A percentile compares a stretch with the other conserved stretches of the same genome.
Evolutionary conservation across 2,888 invertebrate genomes (phyloP).

Genomic region (Latrodectus elegans): DNA sequence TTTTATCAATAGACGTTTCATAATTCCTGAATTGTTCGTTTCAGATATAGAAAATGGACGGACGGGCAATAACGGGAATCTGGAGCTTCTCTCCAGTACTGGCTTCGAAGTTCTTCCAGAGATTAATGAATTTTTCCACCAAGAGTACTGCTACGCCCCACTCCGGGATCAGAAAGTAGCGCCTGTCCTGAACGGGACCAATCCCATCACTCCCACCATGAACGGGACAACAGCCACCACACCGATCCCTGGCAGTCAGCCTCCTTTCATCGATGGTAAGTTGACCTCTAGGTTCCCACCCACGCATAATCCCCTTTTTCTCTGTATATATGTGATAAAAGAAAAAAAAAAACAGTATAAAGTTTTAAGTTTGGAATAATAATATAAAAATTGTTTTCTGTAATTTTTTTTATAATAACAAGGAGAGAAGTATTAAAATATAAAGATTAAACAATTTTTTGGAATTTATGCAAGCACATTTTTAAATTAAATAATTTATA

Average conservation of each 20-base stretch:
- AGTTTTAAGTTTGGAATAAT: neutral
- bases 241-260: conserved; percentile 59
- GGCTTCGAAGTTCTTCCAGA: conserved; percentile 88
- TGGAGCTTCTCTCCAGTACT: conserved; percentile 83
- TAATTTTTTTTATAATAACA: neutral
- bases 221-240: conserved; percentile 74
- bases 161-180: conserved; percentile 75
- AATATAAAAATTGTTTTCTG: neutral
- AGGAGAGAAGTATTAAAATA: no score
- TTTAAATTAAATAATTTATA: no score
- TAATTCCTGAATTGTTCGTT: conserved; percentile 4
- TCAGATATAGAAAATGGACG: conserved; percentile 84
- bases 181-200: conserved; percentile 73
- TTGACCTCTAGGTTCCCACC: neutral
- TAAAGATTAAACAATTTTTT: no score
- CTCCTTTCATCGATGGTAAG: conserved; percentile 65
- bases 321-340: neutral
- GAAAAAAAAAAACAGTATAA: neutral
- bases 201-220: conserved; percentile 73
- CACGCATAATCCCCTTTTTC: neutral
- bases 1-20: neutral
- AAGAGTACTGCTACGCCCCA: conserved; percentile 75
- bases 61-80: conserved; percentile 76
- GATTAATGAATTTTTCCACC: conserved; percentile 82
- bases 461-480: no score